These are phyloP conservation scores for Pica pica DNA, from an alignment of 2,113 vertebrate species.

Conservation along the genomic window DNA sequence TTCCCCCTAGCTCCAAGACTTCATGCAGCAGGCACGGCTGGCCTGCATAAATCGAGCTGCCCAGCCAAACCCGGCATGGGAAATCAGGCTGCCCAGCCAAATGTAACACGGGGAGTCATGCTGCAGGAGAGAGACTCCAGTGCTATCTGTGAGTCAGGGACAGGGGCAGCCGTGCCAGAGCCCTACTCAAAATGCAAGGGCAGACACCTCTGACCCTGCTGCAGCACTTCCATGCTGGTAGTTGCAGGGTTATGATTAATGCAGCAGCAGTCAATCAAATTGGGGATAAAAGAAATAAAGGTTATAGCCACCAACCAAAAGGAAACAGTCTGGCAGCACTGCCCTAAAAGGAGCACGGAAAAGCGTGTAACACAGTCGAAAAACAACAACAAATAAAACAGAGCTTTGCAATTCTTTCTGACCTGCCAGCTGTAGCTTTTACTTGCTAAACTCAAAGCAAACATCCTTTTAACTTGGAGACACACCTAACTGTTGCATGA, in stretches of 20 bases:
- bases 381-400: background rate
- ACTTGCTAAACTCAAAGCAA: constrained; percentile 6
- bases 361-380: background rate
- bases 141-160: background rate
- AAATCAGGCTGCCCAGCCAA: background rate
- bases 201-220: background rate
- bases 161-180: background rate
- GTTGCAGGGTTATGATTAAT: background rate
- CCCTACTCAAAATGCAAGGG: background rate
- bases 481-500: constrained; percentile 8
- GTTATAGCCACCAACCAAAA: background rate
- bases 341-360: background rate
- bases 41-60: background rate
- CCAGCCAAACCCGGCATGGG: background rate
- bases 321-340: background rate
- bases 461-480: constrained; percentile 9
- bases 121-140: background rate
- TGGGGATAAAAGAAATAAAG: background rate
- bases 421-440: background rate
- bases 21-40: background rate
- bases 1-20: background rate
- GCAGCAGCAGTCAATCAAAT: background rate
- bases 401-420: background rate
- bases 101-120: accelerated
- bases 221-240: accelerated